These are phyloP conservation scores for Trachelus troglodyta DNA, from an alignment of 2,888 invertebrate genomes.

Conservation along the genomic window DNA sequence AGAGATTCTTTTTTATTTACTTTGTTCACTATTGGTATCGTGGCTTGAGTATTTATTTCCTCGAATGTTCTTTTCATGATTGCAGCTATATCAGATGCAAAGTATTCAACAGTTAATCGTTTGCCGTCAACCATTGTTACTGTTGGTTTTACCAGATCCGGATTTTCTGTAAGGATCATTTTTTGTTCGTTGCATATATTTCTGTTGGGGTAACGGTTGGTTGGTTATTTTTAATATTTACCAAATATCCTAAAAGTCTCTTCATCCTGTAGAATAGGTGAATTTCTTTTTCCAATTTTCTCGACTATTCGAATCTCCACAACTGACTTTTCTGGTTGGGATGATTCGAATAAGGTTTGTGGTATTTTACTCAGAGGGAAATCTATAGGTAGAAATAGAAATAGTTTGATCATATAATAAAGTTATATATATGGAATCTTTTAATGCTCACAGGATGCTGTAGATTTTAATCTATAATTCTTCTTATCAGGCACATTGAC, in stretches of 20 bases:
- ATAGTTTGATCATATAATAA: not conserved
- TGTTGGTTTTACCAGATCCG: constrained; percentile 58
- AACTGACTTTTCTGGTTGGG: constrained; percentile 54
- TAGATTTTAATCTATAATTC: constrained; percentile 10
- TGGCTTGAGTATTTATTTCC: constrained; percentile 53
- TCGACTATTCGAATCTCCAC: constrained; percentile 55
- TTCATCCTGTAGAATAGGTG: constrained; percentile 60
- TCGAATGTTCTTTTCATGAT: constrained; percentile 48
- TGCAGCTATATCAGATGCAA: constrained; percentile 48
- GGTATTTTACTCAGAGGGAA: constrained; percentile 52
- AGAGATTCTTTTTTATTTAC: constrained; percentile 34
- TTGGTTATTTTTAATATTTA: constrained; percentile 21
- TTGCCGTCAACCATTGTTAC: constrained; percentile 49
- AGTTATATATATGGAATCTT: not conserved
- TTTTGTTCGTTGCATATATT: not conserved
- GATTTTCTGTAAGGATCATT: constrained; percentile 53
- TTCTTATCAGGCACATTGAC: constrained; percentile 7
- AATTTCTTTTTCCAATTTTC: constrained; percentile 57
- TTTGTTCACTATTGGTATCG: constrained; percentile 55
- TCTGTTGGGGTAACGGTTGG: not conserved
- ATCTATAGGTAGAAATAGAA: constrained; percentile 29
- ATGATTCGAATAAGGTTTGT: constrained; percentile 46
- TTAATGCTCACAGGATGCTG: not conserved
- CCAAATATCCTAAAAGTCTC: constrained; percentile 58
- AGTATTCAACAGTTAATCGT: constrained; percentile 54